These are phyloP conservation scores for Euschistus heros DNA, from an alignment of 1,140 invertebrate genomes.

Conservation along the genomic window DNA sequence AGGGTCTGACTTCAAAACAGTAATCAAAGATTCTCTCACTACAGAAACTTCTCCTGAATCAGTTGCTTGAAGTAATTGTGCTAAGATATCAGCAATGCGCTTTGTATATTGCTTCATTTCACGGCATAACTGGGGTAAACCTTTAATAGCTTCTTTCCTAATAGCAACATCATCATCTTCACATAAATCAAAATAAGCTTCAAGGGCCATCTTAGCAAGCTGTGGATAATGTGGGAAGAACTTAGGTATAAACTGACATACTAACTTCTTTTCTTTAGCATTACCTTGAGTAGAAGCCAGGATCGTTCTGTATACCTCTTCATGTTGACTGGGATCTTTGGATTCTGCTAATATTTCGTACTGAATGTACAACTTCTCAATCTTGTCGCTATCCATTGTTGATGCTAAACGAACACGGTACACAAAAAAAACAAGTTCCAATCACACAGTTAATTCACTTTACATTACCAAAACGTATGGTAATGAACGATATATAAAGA, in stretches of 20 bases:
- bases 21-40: slow-evolving; percentile 59
- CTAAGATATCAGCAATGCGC: slow-evolving; percentile 83
- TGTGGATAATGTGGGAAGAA: slow-evolving; percentile 89
- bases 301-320: slow-evolving; percentile 77
- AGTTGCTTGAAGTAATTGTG: slow-evolving; percentile 78
- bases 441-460: no score
- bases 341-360: background rate
- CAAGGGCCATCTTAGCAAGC: slow-evolving; percentile 71
- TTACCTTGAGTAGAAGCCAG: slow-evolving; percentile 73
- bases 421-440: no score
- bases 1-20: slow-evolving; percentile 50
- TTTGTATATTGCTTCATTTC: slow-evolving; percentile 52
- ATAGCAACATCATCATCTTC: slow-evolving; percentile 91
- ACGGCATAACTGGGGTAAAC: slow-evolving; percentile 78
- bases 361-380: background rate
- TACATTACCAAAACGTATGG: no score
- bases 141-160: slow-evolving; percentile 90
- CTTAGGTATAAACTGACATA: slow-evolving; percentile 88
- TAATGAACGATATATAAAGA: no score
- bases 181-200: slow-evolving; percentile 87
- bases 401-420: no score
- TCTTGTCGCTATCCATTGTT: background rate
- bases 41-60: slow-evolving; percentile 68
- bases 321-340: slow-evolving; percentile 50
- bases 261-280: slow-evolving; percentile 81